Base-by-base conservation (phyloP, 2,113 vertebrate genomes). In the Colius striatus region DNA sequence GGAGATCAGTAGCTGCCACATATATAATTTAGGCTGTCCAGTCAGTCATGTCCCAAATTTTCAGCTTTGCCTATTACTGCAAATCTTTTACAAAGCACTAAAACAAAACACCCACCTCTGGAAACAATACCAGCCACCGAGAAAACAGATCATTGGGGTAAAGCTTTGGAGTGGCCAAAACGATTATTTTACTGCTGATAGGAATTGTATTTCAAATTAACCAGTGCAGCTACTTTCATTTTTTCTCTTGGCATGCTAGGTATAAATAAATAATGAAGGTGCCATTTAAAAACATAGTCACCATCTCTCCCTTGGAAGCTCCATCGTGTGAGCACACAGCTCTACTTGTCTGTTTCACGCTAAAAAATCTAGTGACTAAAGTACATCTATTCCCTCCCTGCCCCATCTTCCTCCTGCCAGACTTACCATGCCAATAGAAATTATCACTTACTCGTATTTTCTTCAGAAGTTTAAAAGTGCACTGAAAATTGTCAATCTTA, bases 181-280 rank as follows among this genome's bases (percentile, higher is more conserved):
- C 80, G 34, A 38, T 30, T 81, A 2, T 30, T 74, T 68, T 71
- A 82, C 75, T 85, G 20, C 30, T 47, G 47, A 58, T 20, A 60
- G 41, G 26, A 81, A 51, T 47, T 50, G 6, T 48, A 47, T 58
- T 54, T 92, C 30, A 86, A 87, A 76, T 18, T 88, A 82, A 79
- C 45, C 55, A 26, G 23, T 0, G 0, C 60, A 48, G 70, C 30
- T 89, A 29, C 43, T 84, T 79, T 68, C 7, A 32, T 81, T 87
- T 85, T 85, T 85, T 77, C 84, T 75, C 27, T 23, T 74, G 61
- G 48, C 36, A 81, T 47, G n/a, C 45, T 43, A 72, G 22, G 23
- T 70, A 68, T 80, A 77, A 95, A 95, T 92, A 95, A 89, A 77
- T 72, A 79, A 84, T 51, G 23, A 79, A 63, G n/a, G 29, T 48